Percentiles rank a stretch among this genome's conserved stretches.
phyloP scores from a whole-genome alignment of 2,113 vertebrate genomes.

The Oryzias melastigma region DNA sequence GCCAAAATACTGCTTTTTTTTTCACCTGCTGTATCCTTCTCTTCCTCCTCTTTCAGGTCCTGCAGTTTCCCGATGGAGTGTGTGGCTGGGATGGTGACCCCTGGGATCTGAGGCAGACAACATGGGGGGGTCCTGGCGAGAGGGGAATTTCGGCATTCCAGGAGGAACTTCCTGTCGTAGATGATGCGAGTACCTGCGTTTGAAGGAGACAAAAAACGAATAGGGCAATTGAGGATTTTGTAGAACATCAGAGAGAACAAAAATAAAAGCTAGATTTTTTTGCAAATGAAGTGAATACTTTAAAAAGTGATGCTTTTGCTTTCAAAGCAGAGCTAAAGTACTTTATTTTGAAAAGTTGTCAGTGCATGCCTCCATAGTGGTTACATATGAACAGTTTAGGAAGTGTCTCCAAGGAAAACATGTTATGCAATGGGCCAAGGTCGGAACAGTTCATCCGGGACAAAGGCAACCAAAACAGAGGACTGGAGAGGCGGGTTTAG shows the following conservation, averaged over 20 bases:
- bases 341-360: slow-evolving; percentile 11
- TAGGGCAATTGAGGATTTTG: too few species aligned
- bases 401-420: slow-evolving; percentile 58
- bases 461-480: slow-evolving; percentile 43
- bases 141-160: slow-evolving; percentile 92
- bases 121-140: slow-evolving; percentile 86
- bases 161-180: slow-evolving; percentile 92
- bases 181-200: slow-evolving; percentile 86
- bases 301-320: too few species aligned
- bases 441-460: slow-evolving; percentile 45
- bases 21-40: slow-evolving; percentile 86
- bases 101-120: slow-evolving; percentile 90
- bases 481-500: not conserved
- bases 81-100: slow-evolving; percentile 82
- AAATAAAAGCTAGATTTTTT: too few species aligned
- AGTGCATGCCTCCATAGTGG: slow-evolving; percentile 21
- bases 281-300: too few species aligned
- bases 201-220: not conserved
- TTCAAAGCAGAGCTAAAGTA: slow-evolving; percentile 11
- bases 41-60: slow-evolving; percentile 85
- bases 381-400: slow-evolving; percentile 20
- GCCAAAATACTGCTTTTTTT: too few species aligned
- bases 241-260: too few species aligned
- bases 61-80: slow-evolving; percentile 83
- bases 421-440: slow-evolving; percentile 63